Percentiles rank a stretch among this genome's conserved stretches.
phyloP scores from a whole-genome alignment of 2,113 vertebrate species.

The Oncorhynchus masou region DNA sequence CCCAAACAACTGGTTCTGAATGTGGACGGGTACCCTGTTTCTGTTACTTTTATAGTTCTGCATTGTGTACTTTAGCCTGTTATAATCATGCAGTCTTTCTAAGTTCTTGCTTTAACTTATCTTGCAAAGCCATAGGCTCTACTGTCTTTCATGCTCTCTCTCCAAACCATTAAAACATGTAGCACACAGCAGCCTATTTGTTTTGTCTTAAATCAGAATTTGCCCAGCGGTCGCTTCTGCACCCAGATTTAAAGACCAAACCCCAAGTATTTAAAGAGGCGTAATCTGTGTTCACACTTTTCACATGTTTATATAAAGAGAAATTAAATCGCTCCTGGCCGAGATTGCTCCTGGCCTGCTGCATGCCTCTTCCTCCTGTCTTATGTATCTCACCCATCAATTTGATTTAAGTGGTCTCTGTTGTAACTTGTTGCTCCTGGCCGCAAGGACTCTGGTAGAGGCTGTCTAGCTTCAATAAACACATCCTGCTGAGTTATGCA shows the following conservation, averaged over 20 bases:
- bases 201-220: conserved; percentile 18
- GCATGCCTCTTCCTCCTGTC: conserved; percentile 47
- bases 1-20: neutral
- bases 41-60: too few species aligned
- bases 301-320: conserved; percentile 65
- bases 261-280: conserved; percentile 37
- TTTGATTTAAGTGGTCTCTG: conserved; percentile 56
- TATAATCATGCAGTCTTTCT: too few species aligned
- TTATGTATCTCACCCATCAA: conserved; percentile 48
- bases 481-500: conserved; percentile 31
- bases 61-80: too few species aligned
- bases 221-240: conserved; percentile 39
- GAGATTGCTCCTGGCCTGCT: conserved; percentile 39
- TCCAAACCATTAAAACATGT: neutral
- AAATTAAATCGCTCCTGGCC: conserved; percentile 39
- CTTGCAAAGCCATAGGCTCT: neutral
- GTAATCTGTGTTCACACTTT: conserved; percentile 54
- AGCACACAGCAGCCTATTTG: conserved; percentile 25
- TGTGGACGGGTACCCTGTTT: too few species aligned
- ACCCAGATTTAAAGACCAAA: conserved; percentile 30
- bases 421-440: conserved; percentile 59
- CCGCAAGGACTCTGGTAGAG: conserved; percentile 31
- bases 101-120: too few species aligned
- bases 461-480: conserved; percentile 40
- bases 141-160: neutral